phyloP scores from a whole-genome alignment of 2,797 vertebrate species.

The Chanos chanos region DNA sequence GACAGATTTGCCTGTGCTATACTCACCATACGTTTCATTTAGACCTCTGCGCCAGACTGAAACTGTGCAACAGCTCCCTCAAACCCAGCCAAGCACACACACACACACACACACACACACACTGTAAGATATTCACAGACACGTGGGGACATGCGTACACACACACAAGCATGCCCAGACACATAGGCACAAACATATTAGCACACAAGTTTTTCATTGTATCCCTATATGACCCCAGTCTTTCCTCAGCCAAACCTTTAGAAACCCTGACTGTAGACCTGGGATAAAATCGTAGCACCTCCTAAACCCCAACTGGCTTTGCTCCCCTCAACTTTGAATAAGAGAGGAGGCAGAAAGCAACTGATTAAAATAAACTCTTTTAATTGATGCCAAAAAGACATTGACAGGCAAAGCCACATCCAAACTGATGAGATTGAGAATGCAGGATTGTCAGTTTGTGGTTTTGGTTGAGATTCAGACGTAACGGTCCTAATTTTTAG shows the following conservation, averaged over 20 bases:
- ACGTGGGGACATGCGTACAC: too few relatives aligned
- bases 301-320: too few relatives aligned
- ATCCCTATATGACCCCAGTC: not conserved
- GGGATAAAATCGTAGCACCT: too few relatives aligned
- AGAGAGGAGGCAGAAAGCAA: not conserved
- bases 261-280: too few relatives aligned
- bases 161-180: slow-evolving; percentile 48
- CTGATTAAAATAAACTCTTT: slow-evolving; percentile 10
- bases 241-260: not conserved
- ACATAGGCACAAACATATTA: slow-evolving; percentile 54
- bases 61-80: not conserved
- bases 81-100: slow-evolving; percentile 42
- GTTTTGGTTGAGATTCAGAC: slow-evolving; percentile 23
- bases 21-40: slow-evolving; percentile 23
- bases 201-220: too few relatives aligned
- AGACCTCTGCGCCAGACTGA: not conserved
- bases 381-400: slow-evolving; percentile 8
- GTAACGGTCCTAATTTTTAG: slow-evolving; percentile 17
- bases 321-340: not conserved
- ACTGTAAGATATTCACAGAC: too few relatives aligned
- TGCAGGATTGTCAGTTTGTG: slow-evolving; percentile 25
- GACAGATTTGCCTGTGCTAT: too few relatives aligned
- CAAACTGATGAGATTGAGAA: slow-evolving; percentile 14
- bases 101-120: slow-evolving; percentile 29
- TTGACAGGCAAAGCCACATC: slow-evolving; percentile 5